phyloP scores from a whole-genome alignment of 2,888 invertebrate genomes.

The Ophion costatus region DNA sequence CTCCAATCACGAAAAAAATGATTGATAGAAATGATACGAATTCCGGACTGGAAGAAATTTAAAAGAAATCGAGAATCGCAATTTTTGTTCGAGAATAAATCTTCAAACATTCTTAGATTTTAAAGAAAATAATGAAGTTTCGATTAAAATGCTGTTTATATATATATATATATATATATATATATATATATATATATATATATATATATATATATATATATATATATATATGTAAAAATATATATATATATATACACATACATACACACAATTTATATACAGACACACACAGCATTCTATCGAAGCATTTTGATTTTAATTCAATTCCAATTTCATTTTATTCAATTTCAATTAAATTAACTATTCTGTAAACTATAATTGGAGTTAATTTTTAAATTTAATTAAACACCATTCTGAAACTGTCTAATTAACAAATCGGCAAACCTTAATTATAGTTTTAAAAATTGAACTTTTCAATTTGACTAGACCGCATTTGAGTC shows the following conservation, averaged over 20 bases:
- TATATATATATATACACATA: no score
- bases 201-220: no score
- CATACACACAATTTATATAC: no score
- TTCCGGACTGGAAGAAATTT: not conserved
- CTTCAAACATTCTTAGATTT: no score
- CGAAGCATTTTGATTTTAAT: not conserved
- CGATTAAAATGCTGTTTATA: no score
- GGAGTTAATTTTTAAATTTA: no score
- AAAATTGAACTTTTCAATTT: not conserved
- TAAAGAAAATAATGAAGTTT: no score
- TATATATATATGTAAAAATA: no score
- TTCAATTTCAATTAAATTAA: not conserved
- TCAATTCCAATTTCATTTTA: no score
- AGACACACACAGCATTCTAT: no score
- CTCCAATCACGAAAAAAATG: not conserved
- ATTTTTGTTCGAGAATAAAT: not conserved
- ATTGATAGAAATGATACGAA: not conserved
- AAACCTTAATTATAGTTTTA: not conserved
- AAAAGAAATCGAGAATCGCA: not conserved
- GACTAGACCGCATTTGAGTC: not conserved
- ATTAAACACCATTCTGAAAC: not conserved
- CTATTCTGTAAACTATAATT: not conserved
- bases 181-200: no score
- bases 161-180: no score
- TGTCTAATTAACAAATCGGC: not conserved